Conservation (phyloP, 35 echinoderm and acorn worm genomes). For the Heliocidaris tuberculata region DNA sequence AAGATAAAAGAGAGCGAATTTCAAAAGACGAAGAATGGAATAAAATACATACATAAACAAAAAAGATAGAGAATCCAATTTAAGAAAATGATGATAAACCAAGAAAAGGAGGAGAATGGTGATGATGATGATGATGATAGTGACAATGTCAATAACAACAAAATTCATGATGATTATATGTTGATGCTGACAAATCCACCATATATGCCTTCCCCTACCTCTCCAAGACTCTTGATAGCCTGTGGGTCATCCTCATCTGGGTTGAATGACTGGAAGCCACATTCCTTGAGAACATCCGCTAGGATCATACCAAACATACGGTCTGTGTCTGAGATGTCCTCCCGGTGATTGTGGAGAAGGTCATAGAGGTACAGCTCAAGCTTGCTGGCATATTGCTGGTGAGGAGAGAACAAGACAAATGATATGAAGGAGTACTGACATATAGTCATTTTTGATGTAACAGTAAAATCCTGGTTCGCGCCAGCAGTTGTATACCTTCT, state of each 20-base stretch:
- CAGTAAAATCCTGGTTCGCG: background rate
- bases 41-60: too few relatives aligned
- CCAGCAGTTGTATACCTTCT: too few relatives aligned
- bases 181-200: background rate
- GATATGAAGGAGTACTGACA: background rate
- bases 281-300: conserved; percentile 65
- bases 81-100: too few relatives aligned
- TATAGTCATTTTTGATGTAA: background rate
- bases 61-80: too few relatives aligned
- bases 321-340: conserved; percentile 54
- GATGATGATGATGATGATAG: too few relatives aligned
- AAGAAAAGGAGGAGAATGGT: too few relatives aligned
- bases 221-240: background rate
- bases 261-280: conserved; percentile 69
- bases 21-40: too few relatives aligned
- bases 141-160: background rate
- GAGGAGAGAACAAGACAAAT: background rate
- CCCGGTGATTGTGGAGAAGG: conserved; percentile 68
- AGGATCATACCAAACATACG: conserved; percentile 56
- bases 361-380: conserved; percentile 91
- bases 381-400: conserved; percentile 71
- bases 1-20: too few relatives aligned
- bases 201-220: background rate
- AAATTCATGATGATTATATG: background rate
- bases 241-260: conserved; percentile 41